These are phyloP conservation scores for Propithecus deckenii DNA, from an alignment of 2,797 vertebrate genomes.

Conservation along the genomic window DNA sequence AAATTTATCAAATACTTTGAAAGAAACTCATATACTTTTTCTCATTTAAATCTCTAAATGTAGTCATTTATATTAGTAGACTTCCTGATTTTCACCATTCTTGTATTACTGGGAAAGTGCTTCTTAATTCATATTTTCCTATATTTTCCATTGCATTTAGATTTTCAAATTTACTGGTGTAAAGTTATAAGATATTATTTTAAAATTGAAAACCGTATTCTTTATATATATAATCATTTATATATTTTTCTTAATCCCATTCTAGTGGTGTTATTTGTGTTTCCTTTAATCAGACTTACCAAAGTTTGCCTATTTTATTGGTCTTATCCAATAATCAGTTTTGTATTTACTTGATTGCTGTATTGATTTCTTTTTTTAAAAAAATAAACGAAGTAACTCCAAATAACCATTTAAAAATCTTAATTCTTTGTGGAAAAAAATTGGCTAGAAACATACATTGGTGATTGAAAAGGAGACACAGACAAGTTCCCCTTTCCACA, in stretches of 20 bases:
- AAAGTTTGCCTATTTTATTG: background rate
- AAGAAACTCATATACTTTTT: background rate
- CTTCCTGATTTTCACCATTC: background rate
- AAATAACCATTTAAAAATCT: background rate
- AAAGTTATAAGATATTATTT: background rate
- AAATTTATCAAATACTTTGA: constrained; percentile 17
- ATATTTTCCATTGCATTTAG: background rate
- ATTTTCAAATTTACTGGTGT: constrained; percentile 19
- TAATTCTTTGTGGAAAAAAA: background rate
- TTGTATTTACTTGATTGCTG: background rate
- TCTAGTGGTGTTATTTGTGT: background rate
- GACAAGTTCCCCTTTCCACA: background rate
- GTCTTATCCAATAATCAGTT: background rate
- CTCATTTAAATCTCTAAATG: background rate
- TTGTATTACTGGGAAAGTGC: background rate
- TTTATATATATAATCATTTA: background rate
- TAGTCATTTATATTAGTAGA: background rate
- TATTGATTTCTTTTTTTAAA: background rate
- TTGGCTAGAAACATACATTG: constrained; percentile 2
- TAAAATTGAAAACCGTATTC: constrained; percentile 28
- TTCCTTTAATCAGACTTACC: constrained; percentile 3
- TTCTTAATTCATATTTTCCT: background rate
- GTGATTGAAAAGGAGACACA: background rate
- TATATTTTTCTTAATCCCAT: background rate
- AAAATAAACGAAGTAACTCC: background rate